These are phyloP conservation scores for Sciurus niger DNA, from an alignment of 2,113 vertebrate genomes.

Conservation along the genomic window DNA sequence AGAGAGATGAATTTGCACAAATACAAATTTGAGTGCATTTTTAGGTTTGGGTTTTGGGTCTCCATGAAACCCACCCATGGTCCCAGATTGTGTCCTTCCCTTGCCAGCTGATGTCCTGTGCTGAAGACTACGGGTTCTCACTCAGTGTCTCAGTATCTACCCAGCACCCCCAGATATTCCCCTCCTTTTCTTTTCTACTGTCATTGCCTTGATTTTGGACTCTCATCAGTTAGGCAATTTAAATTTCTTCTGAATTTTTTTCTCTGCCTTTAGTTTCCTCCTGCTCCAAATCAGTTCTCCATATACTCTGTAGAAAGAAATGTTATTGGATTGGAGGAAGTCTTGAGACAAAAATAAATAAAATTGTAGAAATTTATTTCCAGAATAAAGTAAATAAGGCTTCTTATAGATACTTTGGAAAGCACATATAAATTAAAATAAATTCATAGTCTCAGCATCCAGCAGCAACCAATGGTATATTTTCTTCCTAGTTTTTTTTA, in stretches of 20 bases:
- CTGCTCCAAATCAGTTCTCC: not conserved
- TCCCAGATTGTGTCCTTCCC: not conserved
- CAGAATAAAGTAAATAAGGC: slow-evolving; percentile 54
- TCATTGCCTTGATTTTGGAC: not conserved
- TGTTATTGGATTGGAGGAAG: not conserved
- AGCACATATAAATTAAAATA: slow-evolving; percentile 16
- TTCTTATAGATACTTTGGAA: slow-evolving; percentile 45
- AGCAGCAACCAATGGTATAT: slow-evolving; percentile 2
- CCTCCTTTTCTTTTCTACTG: not conserved
- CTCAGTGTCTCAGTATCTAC: not conserved
- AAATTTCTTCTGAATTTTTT: slow-evolving; percentile 40
- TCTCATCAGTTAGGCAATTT: not conserved
- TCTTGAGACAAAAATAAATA: slow-evolving; percentile 57
- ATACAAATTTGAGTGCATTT: not conserved
- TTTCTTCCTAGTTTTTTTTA: slow-evolving; percentile 50
- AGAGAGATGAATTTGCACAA: not conserved
- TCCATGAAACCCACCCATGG: not conserved
- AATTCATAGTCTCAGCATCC: not conserved
- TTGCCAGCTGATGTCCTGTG: not conserved
- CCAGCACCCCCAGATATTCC: not conserved
- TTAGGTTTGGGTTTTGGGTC: not conserved
- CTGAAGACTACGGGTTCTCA: not conserved
- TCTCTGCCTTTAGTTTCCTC: slow-evolving; percentile 41
- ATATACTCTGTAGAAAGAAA: slow-evolving; percentile 8
- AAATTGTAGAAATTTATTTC: slow-evolving; percentile 63